phyloP scores from a whole-genome alignment of 2,113 vertebrate genomes.

The Antechinus flavipes region DNA sequence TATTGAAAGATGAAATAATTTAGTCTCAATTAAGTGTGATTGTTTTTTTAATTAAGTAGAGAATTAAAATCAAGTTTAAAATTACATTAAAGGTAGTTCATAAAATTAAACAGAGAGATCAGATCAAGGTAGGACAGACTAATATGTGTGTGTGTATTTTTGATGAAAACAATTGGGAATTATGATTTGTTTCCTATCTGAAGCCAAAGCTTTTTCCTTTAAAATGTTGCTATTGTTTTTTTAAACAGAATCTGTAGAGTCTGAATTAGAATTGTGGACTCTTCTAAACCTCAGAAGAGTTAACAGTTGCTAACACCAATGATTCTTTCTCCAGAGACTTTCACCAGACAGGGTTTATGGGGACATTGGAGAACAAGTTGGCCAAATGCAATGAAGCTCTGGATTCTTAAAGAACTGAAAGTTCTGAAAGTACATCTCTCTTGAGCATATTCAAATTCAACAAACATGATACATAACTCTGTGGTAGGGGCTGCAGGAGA shows the following conservation, averaged over 20 bases:
- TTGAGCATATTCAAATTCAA: neutral
- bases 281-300: neutral
- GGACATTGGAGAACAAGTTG: neutral
- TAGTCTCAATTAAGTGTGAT: conserved; percentile 46
- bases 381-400: neutral
- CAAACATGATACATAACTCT: neutral
- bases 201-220: neutral
- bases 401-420: neutral
- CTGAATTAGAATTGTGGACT: neutral
- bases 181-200: neutral
- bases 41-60: conserved; percentile 42
- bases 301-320: neutral
- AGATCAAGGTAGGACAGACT: neutral
- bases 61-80: conserved; percentile 54
- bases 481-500: neutral
- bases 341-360: neutral
- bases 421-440: neutral
- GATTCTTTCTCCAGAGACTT: neutral
- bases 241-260: neutral
- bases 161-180: neutral
- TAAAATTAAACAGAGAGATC: neutral
- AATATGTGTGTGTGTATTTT: neutral
- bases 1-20: conserved; percentile 58
- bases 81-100: neutral
- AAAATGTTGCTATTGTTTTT: neutral